These are phyloP conservation scores for Panulirus ornatus DNA, from an alignment of 1,140 invertebrate genomes.

Conservation along the genomic window DNA sequence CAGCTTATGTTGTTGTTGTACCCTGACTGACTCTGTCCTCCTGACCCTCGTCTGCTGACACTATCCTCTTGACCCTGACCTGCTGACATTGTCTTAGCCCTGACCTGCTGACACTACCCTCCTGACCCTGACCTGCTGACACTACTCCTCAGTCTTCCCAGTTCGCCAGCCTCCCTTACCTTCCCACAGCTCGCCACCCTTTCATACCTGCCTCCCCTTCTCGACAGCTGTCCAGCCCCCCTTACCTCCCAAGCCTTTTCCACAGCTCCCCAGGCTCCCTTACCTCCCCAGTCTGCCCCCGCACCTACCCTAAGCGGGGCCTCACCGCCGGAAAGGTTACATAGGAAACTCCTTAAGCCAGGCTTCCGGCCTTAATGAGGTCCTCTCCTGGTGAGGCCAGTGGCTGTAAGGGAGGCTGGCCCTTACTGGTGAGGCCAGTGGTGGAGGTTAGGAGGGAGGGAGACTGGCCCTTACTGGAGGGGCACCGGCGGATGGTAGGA, in stretches of 20 bases:
- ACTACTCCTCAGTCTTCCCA: background rate
- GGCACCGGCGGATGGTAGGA: background rate
- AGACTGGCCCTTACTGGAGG: too few species aligned
- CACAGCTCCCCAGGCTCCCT: too few species aligned
- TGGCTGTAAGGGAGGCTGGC: background rate
- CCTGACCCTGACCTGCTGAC: background rate
- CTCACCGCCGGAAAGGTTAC: conserved; percentile 8
- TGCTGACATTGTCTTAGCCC: too few species aligned
- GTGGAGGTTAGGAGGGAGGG: background rate
- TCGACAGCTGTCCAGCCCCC: background rate
- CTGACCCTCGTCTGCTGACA: too few species aligned
- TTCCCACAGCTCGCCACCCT: too few species aligned
- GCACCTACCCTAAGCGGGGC: background rate
- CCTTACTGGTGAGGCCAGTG: too few species aligned
- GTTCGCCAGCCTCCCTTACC: too few species aligned
- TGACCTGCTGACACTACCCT: background rate
- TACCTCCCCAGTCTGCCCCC: too few species aligned
- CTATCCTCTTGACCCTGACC: too few species aligned
- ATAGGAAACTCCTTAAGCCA: conserved; percentile 4
- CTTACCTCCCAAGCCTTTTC: background rate
- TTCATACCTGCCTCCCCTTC: too few species aligned
- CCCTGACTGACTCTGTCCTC: too few species aligned
- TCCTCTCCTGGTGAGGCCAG: background rate
- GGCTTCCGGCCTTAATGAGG: background rate
- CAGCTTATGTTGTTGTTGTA: too few species aligned